Percentiles rank a stretch among this genome's conserved stretches.
phyloP scores from a whole-genome alignment of 2,888 invertebrate genomes.

The Polyploca ridens region DNA sequence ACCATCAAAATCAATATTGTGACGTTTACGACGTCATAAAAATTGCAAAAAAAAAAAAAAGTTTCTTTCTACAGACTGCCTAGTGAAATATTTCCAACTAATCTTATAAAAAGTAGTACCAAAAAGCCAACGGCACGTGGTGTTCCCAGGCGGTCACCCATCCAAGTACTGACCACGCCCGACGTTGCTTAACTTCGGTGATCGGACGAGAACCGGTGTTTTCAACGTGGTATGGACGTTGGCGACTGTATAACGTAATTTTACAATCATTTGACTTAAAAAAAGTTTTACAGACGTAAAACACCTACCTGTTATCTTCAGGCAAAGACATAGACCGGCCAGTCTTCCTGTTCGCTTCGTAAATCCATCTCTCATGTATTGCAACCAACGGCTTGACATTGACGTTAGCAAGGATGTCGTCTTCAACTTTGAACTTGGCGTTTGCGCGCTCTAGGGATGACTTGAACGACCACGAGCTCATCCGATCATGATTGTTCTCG shows the following conservation, averaged over 20 bases:
- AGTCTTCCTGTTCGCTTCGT: slow-evolving; percentile 73
- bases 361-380: slow-evolving; percentile 79
- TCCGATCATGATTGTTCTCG: slow-evolving; percentile 43
- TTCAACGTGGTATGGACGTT: slow-evolving; percentile 52
- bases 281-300: not conserved
- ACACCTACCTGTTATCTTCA: slow-evolving; percentile 64
- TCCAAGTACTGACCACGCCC: slow-evolving; percentile 81
- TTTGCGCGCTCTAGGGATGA: slow-evolving; percentile 33
- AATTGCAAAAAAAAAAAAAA: too few species aligned
- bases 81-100: too few species aligned
- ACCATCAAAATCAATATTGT: not conserved
- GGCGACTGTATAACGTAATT: slow-evolving; percentile 41
- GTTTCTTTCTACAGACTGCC: slow-evolving; percentile 43
- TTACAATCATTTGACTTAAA: slow-evolving; percentile 26
- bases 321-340: slow-evolving; percentile 71
- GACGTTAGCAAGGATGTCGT: slow-evolving; percentile 64
- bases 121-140: slow-evolving; percentile 70
- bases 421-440: slow-evolving; percentile 50
- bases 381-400: slow-evolving; percentile 78
- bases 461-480: slow-evolving; percentile 55
- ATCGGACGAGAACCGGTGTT: slow-evolving; percentile 81
- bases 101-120: slow-evolving; percentile 10
- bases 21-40: not conserved
- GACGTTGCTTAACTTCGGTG: slow-evolving; percentile 81
- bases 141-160: slow-evolving; percentile 80